Evolutionary conservation across 2,888 invertebrate genomes (phyloP).

Genomic region (Sinentomon sp.): DNA sequence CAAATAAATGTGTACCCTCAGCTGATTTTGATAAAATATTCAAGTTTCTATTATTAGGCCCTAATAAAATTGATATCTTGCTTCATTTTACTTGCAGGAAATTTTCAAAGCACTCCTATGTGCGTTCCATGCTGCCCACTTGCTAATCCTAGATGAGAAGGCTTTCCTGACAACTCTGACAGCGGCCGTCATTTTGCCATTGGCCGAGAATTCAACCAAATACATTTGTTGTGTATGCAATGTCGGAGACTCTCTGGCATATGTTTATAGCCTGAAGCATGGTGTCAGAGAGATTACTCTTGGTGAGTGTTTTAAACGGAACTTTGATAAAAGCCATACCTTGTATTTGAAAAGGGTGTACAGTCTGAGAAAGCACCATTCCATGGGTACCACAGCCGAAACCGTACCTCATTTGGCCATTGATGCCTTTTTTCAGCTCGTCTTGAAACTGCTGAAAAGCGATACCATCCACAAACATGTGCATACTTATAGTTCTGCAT

Average conservation of each 20-base stretch:
- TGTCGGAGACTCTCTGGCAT: constrained; percentile 68
- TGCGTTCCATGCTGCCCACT: constrained; percentile 59
- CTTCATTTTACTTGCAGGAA: constrained; percentile 25
- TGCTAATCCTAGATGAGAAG: constrained; percentile 50
- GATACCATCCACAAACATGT: no score
- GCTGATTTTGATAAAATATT: no score
- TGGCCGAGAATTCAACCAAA: constrained; percentile 21
- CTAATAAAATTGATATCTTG: background rate
- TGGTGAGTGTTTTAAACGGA: constrained; percentile 22
- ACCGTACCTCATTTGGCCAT: no score
- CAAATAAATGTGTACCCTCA: no score
- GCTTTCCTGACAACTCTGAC: constrained; percentile 60
- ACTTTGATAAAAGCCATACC: background rate
- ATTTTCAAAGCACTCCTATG: constrained; percentile 45
- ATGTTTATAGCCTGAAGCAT: constrained; percentile 41
- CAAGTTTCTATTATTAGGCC: background rate
- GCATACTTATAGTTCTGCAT: no score
- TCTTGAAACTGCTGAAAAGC: no score
- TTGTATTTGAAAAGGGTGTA: no score
- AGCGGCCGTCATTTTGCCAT: constrained; percentile 40
- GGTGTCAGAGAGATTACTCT: constrained; percentile 62
- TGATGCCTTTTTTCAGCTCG: no score
- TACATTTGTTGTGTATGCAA: constrained; percentile 54
- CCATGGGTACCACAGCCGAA: no score
- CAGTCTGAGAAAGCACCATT: no score